Evolutionary conservation across 2,797 vertebrate genomes (phyloP).

Genomic region (Neosilurus hyrtlii): DNA sequence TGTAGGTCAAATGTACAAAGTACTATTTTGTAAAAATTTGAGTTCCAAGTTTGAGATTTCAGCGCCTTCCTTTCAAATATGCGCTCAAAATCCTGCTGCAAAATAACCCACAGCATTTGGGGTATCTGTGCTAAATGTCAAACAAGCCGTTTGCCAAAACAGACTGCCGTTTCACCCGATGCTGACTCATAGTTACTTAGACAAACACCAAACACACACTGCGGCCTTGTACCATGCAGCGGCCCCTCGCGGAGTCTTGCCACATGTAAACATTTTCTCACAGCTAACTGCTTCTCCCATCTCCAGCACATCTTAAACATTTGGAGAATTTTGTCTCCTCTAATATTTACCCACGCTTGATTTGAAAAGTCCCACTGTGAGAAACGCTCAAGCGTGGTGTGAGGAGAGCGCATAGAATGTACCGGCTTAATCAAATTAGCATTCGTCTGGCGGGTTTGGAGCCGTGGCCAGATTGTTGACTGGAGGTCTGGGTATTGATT

Average conservation of each 20-base stretch:
- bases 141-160: constrained; percentile 62
- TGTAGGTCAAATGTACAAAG: not conserved
- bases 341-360: constrained; percentile 53
- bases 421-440: constrained; percentile 46
- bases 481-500: constrained; percentile 50
- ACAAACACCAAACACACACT: constrained; percentile 74
- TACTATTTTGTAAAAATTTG: not conserved
- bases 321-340: constrained; percentile 58
- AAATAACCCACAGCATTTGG: constrained; percentile 47
- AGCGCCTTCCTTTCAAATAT: constrained; percentile 5
- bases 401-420: constrained; percentile 19
- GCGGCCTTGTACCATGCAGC: constrained; percentile 66
- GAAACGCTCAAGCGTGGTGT: not conserved
- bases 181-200: constrained; percentile 74
- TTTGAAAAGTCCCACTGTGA: constrained; percentile 47
- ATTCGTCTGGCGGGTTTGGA: constrained; percentile 23
- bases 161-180: constrained; percentile 67
- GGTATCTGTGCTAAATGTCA: constrained; percentile 61
- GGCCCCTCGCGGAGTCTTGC: constrained; percentile 44
- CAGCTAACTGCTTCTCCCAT: constrained; percentile 61
- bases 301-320: constrained; percentile 54
- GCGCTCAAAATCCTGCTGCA: constrained; percentile 33
- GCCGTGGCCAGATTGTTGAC: constrained; percentile 8
- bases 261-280: constrained; percentile 64
- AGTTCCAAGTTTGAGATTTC: constrained; percentile 4